phyloP scores from a whole-genome alignment of 2,888 invertebrate genomes.

The Portevinia maculata region DNA sequence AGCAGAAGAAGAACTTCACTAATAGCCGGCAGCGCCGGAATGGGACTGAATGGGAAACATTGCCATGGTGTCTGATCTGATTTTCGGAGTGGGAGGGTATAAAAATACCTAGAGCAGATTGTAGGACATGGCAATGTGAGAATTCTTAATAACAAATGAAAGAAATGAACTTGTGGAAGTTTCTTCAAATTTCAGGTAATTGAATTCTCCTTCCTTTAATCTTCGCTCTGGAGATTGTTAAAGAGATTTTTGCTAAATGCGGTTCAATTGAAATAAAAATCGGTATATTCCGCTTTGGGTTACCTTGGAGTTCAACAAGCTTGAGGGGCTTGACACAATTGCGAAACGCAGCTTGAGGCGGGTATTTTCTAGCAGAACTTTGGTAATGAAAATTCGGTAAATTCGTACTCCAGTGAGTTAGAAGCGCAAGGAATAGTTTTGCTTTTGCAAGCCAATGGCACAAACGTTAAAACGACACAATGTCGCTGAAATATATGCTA shows the following conservation, averaged over 20 bases:
- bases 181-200: slow-evolving; percentile 6
- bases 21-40: slow-evolving; percentile 37
- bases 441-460: too few species aligned
- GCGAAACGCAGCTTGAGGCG: too few species aligned
- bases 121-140: background rate
- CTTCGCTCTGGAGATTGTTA: background rate
- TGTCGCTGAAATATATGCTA: too few species aligned
- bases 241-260: background rate
- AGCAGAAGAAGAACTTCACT: slow-evolving; percentile 46
- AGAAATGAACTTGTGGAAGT: slow-evolving; percentile 29
- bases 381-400: too few species aligned
- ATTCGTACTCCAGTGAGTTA: too few species aligned
- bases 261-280: background rate
- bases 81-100: background rate
- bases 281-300: background rate
- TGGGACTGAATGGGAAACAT: slow-evolving; percentile 8
- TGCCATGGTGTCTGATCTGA: slow-evolving; percentile 56
- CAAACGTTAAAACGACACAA: too few species aligned
- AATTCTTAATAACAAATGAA: slow-evolving; percentile 34
- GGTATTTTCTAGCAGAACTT: too few species aligned
- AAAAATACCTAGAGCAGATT: slow-evolving; percentile 10
- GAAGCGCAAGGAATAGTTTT: too few species aligned
- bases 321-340: background rate
- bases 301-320: background rate
- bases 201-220: background rate